A percentile compares a stretch with the other conserved stretches of the same genome.
phyloP scores from a whole-genome alignment of 2,797 vertebrate genomes.

The Notamacropus eugenii region DNA sequence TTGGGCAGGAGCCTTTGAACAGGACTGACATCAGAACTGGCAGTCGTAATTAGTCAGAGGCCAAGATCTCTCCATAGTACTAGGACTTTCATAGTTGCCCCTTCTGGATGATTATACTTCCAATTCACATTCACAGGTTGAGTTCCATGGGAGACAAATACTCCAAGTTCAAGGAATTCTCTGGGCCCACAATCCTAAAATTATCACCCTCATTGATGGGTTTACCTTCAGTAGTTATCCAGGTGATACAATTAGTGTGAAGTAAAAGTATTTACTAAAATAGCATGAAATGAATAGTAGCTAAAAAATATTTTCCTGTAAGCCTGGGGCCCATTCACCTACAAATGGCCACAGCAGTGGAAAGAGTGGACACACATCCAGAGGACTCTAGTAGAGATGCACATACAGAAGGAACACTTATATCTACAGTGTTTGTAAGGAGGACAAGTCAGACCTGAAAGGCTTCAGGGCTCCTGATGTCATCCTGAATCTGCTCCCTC shows the following conservation, averaged over 20 bases:
- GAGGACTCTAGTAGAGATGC: background rate
- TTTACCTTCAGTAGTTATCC: background rate
- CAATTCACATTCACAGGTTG: background rate
- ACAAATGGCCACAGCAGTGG: background rate
- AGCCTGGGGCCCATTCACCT: background rate
- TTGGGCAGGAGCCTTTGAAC: background rate
- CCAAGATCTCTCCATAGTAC: background rate
- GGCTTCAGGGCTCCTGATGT: too few species aligned
- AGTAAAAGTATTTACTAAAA: background rate
- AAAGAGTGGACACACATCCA: background rate
- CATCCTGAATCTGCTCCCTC: too few species aligned
- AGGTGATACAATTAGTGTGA: background rate
- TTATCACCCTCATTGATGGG: background rate
- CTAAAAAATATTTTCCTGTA: background rate
- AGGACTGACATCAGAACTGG: background rate
- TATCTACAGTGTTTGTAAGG: rapidly evolving
- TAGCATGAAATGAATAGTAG: background rate
- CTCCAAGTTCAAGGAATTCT: background rate
- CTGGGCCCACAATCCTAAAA: background rate
- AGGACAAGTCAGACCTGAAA: too few species aligned
- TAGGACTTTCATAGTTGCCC: background rate
- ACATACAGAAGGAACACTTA: background rate
- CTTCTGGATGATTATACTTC: background rate
- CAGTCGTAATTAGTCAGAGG: background rate
- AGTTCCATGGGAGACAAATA: background rate